Conservation (phyloP, 2,113 vertebrate species). For the Misgurnus anguillicaudatus region DNA sequence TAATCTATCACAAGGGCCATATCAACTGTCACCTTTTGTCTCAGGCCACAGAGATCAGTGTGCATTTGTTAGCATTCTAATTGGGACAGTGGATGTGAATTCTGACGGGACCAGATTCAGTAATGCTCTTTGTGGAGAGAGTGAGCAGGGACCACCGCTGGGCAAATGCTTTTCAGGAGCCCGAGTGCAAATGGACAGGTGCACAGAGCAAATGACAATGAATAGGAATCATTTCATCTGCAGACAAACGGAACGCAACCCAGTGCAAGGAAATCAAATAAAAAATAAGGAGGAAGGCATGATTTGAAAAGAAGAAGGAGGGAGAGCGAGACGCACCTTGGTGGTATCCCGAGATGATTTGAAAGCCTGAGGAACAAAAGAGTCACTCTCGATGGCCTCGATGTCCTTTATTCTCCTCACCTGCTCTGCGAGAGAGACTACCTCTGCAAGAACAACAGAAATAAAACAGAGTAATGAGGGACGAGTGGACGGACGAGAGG, state of each 20-base stretch:
- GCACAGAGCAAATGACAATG: conserved; percentile 62
- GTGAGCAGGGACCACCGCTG: conserved; percentile 40
- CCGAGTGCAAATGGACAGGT: conserved; percentile 57
- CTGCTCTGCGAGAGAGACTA: conserved; percentile 87
- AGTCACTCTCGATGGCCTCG: conserved; percentile 95
- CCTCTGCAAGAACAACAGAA: conserved; percentile 76
- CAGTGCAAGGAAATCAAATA: conserved; percentile 69
- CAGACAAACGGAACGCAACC: conserved; percentile 65
- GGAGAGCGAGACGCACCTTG: conserved; percentile 78
- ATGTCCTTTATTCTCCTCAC: conserved; percentile 95
- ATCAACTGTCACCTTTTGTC: conserved; percentile 48
- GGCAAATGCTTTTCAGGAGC: conserved; percentile 40
- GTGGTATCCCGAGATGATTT: conserved; percentile 90
- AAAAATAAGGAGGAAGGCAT: conserved; percentile 30
- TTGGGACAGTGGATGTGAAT: conserved; percentile 40
- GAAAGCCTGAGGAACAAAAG: conserved; percentile 94
- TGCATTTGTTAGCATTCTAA: conserved; percentile 67
- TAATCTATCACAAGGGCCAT: conserved; percentile 42
- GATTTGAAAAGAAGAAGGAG: conserved; percentile 31
- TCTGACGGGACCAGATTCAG: conserved; percentile 57
- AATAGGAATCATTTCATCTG: conserved; percentile 77
- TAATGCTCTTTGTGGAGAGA: conserved; percentile 49
- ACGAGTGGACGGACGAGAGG: conserved; percentile 29
- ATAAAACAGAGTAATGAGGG: conserved; percentile 57
- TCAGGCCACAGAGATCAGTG: conserved; percentile 40